These are phyloP conservation scores for Gobio gobio DNA, from an alignment of 2,113 vertebrate species.

Conservation along the genomic window DNA sequence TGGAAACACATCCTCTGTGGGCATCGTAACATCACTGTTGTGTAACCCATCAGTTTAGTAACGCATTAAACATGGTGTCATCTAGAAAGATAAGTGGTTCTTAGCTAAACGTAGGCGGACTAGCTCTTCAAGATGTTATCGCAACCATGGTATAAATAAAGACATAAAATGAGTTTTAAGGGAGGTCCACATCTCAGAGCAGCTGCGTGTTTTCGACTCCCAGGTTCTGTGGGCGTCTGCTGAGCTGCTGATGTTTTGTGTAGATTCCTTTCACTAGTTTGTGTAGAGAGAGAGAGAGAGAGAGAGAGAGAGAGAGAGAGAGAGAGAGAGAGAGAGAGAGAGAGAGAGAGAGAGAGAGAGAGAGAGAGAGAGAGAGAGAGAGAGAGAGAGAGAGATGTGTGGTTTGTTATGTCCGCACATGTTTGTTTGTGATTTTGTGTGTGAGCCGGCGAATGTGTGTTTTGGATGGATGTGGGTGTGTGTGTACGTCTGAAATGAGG, in stretches of 20 bases:
- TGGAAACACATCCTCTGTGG: background rate
- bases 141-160: background rate
- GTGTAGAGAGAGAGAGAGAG: background rate
- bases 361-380: background rate
- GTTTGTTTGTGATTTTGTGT: conserved; percentile 32
- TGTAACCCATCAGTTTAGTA: background rate
- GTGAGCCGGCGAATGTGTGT: conserved; percentile 24
- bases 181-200: background rate
- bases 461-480: conserved; percentile 27
- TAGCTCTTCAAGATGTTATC: conserved; percentile 7
- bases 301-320: background rate
- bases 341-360: background rate
- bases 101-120: background rate
- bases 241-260: conserved; percentile 12
- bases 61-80: background rate
- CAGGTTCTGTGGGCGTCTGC: background rate
- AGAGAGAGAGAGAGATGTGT: conserved; percentile 2
- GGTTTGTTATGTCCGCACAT: conserved; percentile 7
- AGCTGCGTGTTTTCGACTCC: background rate
- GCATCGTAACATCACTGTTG: background rate
- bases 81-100: background rate
- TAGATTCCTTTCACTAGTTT: conserved; percentile 5
- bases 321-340: background rate
- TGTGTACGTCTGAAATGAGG: conserved; percentile 47
- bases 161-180: background rate